Conservation (phyloP, 2,888 invertebrate genomes). For the Mechanitis mazaeus region DNA sequence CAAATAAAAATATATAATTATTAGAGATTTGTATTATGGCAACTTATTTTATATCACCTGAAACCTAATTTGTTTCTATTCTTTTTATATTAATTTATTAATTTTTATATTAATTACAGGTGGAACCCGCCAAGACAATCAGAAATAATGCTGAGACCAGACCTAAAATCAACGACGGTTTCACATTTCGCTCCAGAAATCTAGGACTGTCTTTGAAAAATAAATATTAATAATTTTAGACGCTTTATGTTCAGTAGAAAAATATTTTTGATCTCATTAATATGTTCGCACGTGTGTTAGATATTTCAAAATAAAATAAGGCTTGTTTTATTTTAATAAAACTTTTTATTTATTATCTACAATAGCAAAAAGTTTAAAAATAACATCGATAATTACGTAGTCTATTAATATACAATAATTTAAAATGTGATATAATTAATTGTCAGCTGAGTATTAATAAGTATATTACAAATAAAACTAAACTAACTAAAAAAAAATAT, state of each 20-base stretch:
- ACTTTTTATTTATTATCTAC: constrained; percentile 41
- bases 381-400: constrained; percentile 22
- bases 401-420: constrained; percentile 48
- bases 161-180: constrained; percentile 43
- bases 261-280: neutral
- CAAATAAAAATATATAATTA: no score
- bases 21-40: no score
- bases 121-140: constrained; percentile 56
- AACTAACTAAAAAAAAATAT: neutral
- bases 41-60: no score
- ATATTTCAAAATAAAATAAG: neutral
- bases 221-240: constrained; percentile 48
- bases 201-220: constrained; percentile 53
- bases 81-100: neutral
- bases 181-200: constrained; percentile 52
- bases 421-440: constrained; percentile 34
- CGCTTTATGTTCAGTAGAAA: no score
- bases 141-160: constrained; percentile 42
- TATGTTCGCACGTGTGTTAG: neutral
- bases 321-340: constrained; percentile 23
- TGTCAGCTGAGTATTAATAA: constrained; percentile 51
- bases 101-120: constrained; percentile 41
- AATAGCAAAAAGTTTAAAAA: constrained; percentile 41
- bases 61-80: no score
- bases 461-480: constrained; percentile 8